phyloP scores from a whole-genome alignment of 1,140 invertebrate species.

The Coelopa frigida region DNA sequence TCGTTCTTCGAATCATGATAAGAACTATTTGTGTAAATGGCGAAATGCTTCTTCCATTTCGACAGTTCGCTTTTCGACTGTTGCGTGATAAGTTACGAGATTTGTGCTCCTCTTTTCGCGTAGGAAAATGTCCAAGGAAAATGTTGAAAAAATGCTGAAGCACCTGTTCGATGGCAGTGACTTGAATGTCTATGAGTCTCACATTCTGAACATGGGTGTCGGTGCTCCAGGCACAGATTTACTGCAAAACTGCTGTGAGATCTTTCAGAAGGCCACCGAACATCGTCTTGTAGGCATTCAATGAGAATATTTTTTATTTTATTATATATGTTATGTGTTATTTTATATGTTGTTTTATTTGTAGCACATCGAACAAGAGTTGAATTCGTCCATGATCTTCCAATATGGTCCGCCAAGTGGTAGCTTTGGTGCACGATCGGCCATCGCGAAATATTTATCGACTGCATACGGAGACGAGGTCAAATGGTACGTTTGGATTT shows the following conservation, averaged over 20 bases:
- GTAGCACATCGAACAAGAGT: constrained; percentile 46
- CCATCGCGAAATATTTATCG: constrained; percentile 48
- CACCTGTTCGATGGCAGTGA: constrained; percentile 49
- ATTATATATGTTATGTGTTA: not conserved
- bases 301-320: constrained; percentile 1
- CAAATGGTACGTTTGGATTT: constrained; percentile 30
- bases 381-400: constrained; percentile 48
- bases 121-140: too few species aligned
- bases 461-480: constrained; percentile 46
- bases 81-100: too few species aligned
- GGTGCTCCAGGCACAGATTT: constrained; percentile 52
- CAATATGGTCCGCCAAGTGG: constrained; percentile 52
- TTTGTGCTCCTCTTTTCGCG: too few species aligned
- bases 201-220: constrained; percentile 48
- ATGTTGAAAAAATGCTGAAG: constrained; percentile 22
- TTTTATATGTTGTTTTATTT: constrained; percentile 14
- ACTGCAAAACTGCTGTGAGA: constrained; percentile 44
- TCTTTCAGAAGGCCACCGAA: constrained; percentile 46
- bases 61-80: too few species aligned
- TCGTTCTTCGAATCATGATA: too few species aligned
- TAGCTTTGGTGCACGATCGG: constrained; percentile 47
- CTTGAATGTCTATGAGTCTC: constrained; percentile 49
- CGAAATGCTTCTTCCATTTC: too few species aligned
- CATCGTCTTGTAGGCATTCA: constrained; percentile 46
- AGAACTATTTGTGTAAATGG: too few species aligned